These are phyloP conservation scores for Xanthorhoe designata DNA, from an alignment of 2,888 invertebrate genomes.

Conservation along the genomic window DNA sequence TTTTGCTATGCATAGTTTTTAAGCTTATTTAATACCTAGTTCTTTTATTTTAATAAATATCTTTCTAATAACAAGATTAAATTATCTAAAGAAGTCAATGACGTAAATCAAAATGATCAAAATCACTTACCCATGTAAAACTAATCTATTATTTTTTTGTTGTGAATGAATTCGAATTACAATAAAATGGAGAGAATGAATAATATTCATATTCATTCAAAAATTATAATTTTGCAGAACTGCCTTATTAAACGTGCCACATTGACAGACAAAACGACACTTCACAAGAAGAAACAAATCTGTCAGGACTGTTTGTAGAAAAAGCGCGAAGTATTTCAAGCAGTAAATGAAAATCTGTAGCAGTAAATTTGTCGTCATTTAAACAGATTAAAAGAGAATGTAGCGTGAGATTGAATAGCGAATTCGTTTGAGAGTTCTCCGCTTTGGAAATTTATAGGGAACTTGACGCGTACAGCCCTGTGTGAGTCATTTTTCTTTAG, in stretches of 20 bases:
- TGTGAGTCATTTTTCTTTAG: constrained; percentile 39
- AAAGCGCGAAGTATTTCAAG: constrained; percentile 59
- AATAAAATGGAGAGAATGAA: neutral
- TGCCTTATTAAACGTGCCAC: constrained; percentile 40
- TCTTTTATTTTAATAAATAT: too few species aligned
- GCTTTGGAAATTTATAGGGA: constrained; percentile 69
- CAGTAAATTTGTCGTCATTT: constrained; percentile 81
- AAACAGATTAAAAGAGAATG: constrained; percentile 81
- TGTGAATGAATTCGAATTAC: neutral
- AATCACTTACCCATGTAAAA: neutral
- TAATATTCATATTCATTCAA: neutral
- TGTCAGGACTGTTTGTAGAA: constrained; percentile 56
- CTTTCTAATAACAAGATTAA: too few species aligned
- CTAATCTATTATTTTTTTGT: neutral
- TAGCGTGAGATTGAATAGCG: constrained; percentile 80
- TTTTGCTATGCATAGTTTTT: too few species aligned
- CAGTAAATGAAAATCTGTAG: constrained; percentile 73
- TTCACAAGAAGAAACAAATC: constrained; percentile 59
- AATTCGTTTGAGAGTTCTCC: constrained; percentile 71
- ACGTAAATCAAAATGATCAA: neutral
- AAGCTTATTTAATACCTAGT: too few species aligned
- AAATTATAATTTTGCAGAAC: constrained; percentile 22
- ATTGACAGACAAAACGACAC: constrained; percentile 54
- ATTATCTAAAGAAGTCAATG: too few species aligned
- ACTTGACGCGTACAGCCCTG: constrained; percentile 62